A percentile compares a stretch with the other conserved stretches of the same genome.
Conservation (phyloP, 2,797 vertebrate species). For the Malurus splendens region DNA sequence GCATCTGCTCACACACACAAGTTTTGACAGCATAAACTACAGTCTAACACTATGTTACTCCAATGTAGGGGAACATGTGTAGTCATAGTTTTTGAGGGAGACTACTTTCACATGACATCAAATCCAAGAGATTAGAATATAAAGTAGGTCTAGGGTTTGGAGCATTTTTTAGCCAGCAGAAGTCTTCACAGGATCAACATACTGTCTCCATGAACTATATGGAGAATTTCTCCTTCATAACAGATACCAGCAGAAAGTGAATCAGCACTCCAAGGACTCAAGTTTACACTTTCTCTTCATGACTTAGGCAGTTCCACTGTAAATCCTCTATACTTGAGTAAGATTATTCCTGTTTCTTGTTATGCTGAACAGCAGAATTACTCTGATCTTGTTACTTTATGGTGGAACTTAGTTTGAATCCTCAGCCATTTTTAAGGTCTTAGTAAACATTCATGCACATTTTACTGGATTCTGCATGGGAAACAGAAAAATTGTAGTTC, state of each 20-base stretch:
- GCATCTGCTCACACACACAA: constrained; percentile 37
- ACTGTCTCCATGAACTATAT: not conserved
- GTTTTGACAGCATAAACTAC: constrained; percentile 43
- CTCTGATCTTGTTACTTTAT: not conserved
- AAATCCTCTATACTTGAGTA: not conserved
- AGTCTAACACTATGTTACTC: constrained; percentile 23
- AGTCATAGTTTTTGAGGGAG: not conserved
- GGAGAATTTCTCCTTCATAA: not conserved
- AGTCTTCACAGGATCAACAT: not conserved
- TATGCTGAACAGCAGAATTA: not conserved
- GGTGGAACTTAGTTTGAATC: not conserved
- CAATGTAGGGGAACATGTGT: not conserved
- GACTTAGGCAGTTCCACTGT: not conserved
- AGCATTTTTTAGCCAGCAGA: not conserved
- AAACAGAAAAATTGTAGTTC: not conserved
- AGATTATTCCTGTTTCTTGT: not conserved
- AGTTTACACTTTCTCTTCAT: rapidly evolving
- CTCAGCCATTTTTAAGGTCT: not conserved
- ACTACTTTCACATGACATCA: not conserved
- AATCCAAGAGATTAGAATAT: not conserved
- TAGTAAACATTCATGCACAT: not conserved
- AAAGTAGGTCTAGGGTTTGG: not conserved
- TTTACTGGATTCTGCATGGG: not conserved
- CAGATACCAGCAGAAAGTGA: not conserved
- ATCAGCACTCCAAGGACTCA: not conserved